Evolutionary conservation across 2,888 invertebrate species (phyloP).

Genomic region (Napeogenes inachia): DNA sequence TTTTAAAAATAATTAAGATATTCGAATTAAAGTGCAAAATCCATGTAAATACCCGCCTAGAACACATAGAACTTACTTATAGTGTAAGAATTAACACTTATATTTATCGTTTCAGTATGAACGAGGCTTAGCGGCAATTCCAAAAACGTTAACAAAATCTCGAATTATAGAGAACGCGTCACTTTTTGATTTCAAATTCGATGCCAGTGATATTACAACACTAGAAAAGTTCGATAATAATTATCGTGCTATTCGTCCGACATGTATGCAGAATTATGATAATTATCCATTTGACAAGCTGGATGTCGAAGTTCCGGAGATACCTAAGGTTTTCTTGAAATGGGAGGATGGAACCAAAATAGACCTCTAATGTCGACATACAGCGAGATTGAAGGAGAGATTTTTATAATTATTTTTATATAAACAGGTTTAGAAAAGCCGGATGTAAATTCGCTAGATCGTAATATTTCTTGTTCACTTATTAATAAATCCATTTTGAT

Average conservation of each 20-base stretch:
- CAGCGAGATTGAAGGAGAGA: no score
- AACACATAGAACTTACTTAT: no score
- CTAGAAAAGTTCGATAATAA: constrained; percentile 52
- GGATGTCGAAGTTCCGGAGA: constrained; percentile 35
- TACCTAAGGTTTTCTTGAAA: constrained; percentile 37
- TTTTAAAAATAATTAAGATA: no score
- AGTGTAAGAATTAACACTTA: no score
- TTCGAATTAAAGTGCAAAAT: no score
- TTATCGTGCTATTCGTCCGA: constrained; percentile 43
- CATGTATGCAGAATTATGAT: constrained; percentile 47
- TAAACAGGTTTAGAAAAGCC: no score
- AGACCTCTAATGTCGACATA: constrained; percentile 33
- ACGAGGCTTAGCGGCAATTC: constrained; percentile 51
- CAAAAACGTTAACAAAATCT: constrained; percentile 52
- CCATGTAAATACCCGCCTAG: no score
- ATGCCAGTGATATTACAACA: constrained; percentile 40
- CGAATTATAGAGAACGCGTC: constrained; percentile 56
- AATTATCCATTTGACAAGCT: constrained; percentile 45
- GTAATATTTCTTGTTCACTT: no score
- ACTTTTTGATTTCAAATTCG: constrained; percentile 58
- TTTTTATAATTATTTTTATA: no score
- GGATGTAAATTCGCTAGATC: no score
- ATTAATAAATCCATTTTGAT: no score
- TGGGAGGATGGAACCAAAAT: constrained; percentile 48
- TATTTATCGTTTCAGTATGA: constrained; percentile 47